These are phyloP conservation scores for Aphrophora alni DNA, from an alignment of 2,888 invertebrate species.

Conservation along the genomic window DNA sequence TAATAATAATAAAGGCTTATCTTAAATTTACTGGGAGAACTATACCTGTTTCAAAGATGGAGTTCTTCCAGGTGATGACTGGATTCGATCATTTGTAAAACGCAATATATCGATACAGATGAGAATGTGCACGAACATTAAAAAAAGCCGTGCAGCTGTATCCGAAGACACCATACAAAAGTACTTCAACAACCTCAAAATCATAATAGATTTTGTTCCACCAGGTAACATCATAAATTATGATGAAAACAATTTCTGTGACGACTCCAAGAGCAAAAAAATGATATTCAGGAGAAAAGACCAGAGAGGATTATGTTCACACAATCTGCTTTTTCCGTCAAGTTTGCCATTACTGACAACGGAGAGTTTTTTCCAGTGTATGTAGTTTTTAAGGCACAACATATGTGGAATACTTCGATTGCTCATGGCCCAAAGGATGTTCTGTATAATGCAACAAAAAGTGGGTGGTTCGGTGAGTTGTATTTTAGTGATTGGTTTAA, in stretches of 20 bases:
- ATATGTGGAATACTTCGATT: constrained; percentile 43
- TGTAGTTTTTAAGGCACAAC: constrained; percentile 37
- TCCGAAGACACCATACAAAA: no score
- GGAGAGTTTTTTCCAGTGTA: constrained; percentile 41
- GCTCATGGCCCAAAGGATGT: constrained; percentile 30
- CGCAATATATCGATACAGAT: no score
- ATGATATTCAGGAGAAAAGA: constrained; percentile 50
- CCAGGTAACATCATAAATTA: constrained; percentile 52
- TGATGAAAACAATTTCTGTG: constrained; percentile 53
- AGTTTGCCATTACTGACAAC: constrained; percentile 31
- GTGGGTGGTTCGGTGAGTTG: constrained; percentile 53
- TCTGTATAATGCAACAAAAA: constrained; percentile 49
- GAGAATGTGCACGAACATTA: no score
- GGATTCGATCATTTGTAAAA: no score
- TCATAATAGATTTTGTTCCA: constrained; percentile 40
- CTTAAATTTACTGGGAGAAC: no score
- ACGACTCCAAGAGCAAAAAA: constrained; percentile 53
- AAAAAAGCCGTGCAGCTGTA: no score
- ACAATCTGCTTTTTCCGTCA: neutral
- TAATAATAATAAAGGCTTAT: no score
- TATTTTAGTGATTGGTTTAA: constrained; percentile 53
- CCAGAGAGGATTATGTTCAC: constrained; percentile 50
- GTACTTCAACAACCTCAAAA: no score
- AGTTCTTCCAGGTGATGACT: no score
- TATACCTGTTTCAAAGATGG: no score